Percentiles rank a stretch among this genome's conserved stretches.
These are phyloP conservation scores for Sitophilus oryzae DNA, from an alignment of 1,140 invertebrate species.

Conservation along the genomic window DNA sequence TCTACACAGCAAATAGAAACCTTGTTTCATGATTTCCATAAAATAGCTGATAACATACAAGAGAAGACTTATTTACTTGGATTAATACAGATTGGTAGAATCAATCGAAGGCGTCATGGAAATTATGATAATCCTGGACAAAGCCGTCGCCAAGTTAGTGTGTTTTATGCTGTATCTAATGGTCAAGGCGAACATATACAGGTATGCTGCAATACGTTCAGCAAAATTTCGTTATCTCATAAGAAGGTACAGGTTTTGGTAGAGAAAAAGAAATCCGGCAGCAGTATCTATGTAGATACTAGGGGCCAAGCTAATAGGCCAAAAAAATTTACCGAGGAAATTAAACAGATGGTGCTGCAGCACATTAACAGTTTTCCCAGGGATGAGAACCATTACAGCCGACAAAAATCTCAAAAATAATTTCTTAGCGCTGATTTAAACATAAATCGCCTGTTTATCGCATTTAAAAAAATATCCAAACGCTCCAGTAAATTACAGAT, in stretches of 20 bases:
- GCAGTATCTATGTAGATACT: constrained; percentile 5
- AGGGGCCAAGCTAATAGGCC: constrained; percentile 1
- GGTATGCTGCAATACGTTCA: neutral
- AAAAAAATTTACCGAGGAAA: constrained; percentile 7
- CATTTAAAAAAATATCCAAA: constrained; percentile 7
- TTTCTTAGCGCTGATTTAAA: constrained; percentile 4
- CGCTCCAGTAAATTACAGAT: constrained; percentile 6
- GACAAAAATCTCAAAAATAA: constrained; percentile 3
- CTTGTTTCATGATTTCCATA: constrained; percentile 7
- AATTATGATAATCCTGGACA: constrained; percentile 2
- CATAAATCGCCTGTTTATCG: constrained; percentile 5
- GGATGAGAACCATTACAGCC: constrained; percentile 2
- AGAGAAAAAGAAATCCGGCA: constrained; percentile 2
- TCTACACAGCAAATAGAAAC: constrained; percentile 1
- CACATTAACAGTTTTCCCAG: constrained; percentile 1
- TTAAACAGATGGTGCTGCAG: constrained; percentile 4
- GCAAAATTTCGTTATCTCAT: neutral
- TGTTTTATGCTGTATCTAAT: constrained; percentile 8
- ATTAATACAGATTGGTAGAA: constrained; percentile 2
- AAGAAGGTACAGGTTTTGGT: constrained; percentile 4
- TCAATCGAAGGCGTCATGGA: neutral
- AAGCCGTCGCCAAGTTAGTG: neutral
- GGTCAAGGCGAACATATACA: constrained; percentile 1
- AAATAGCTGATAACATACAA: neutral
- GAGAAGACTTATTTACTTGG: neutral